phyloP scores from a whole-genome alignment of 2,888 invertebrate species.

The Protodeltote pygarga region DNA sequence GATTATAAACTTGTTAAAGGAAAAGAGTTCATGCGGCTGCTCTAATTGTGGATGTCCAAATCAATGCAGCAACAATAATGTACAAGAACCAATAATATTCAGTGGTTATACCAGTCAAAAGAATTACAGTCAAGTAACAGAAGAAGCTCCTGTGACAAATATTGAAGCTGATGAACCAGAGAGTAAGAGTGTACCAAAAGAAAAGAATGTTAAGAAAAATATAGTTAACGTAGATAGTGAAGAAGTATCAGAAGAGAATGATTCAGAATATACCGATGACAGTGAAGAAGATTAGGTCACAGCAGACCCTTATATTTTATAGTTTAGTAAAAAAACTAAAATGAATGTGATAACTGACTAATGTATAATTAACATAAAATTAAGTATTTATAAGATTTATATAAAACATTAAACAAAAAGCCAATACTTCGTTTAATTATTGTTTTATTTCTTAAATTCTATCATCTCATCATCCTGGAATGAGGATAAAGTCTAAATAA shows the following conservation, averaged over 20 bases:
- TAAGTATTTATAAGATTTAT: slow-evolving; percentile 28
- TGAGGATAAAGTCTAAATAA: too few relatives aligned
- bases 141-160: neutral
- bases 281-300: slow-evolving; percentile 40
- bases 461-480: neutral
- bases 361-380: slow-evolving; percentile 5
- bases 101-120: slow-evolving; percentile 62
- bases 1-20: slow-evolving; percentile 71
- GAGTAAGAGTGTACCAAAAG: slow-evolving; percentile 19
- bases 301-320: neutral
- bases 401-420: slow-evolving; percentile 4
- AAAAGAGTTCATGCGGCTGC: slow-evolving; percentile 61
- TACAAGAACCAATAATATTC: slow-evolving; percentile 47
- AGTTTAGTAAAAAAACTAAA: neutral
- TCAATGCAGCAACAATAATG: slow-evolving; percentile 24
- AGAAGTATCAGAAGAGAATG: slow-evolving; percentile 57
- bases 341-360: slow-evolving; percentile 10
- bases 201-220: slow-evolving; percentile 33
- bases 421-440: slow-evolving; percentile 2
- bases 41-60: slow-evolving; percentile 55
- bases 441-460: slow-evolving; percentile 9
- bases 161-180: slow-evolving; percentile 9
- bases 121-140: slow-evolving; percentile 47
- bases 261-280: slow-evolving; percentile 51
- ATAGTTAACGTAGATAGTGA: slow-evolving; percentile 42